These are phyloP conservation scores for Gortyna flavago DNA, from an alignment of 2,888 invertebrate species.

Conservation along the genomic window DNA sequence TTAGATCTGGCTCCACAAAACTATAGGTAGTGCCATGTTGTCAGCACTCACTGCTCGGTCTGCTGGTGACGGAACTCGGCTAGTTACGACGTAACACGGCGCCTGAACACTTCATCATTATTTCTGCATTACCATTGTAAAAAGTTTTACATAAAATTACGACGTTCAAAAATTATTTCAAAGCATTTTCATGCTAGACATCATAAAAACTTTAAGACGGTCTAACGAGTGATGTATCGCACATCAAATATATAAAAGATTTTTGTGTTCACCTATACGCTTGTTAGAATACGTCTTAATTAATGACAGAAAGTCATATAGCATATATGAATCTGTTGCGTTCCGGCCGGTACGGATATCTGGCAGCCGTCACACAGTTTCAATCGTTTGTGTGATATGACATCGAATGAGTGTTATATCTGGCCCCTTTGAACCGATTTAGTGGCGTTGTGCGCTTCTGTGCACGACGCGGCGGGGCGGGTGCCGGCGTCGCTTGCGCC, in stretches of 20 bases:
- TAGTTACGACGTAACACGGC: slow-evolving; percentile 69
- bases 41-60: slow-evolving; percentile 68
- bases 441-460: slow-evolving; percentile 62
- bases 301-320: slow-evolving; percentile 54
- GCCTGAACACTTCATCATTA: slow-evolving; percentile 59
- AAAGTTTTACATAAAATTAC: slow-evolving; percentile 25
- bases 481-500: slow-evolving; percentile 75
- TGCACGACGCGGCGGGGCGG: slow-evolving; percentile 68
- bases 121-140: slow-evolving; percentile 28
- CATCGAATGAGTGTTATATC: slow-evolving; percentile 67
- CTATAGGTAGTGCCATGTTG: slow-evolving; percentile 54
- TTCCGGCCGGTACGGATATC: slow-evolving; percentile 55
- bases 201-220: slow-evolving; percentile 53
- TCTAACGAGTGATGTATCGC: slow-evolving; percentile 46
- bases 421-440: slow-evolving; percentile 66
- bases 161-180: slow-evolving; percentile 40
- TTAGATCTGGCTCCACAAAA: slow-evolving; percentile 44
- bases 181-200: slow-evolving; percentile 51
- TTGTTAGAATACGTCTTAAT: slow-evolving; percentile 55
- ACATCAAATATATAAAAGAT: slow-evolving; percentile 55
- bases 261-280: slow-evolving; percentile 45
- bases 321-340: slow-evolving; percentile 50
- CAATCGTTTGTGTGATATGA: slow-evolving; percentile 67
- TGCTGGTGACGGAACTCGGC: slow-evolving; percentile 61
- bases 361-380: slow-evolving; percentile 63